Conservation (phyloP, 1,140 invertebrate species). For the Sitodiplosis mosellana region DNA sequence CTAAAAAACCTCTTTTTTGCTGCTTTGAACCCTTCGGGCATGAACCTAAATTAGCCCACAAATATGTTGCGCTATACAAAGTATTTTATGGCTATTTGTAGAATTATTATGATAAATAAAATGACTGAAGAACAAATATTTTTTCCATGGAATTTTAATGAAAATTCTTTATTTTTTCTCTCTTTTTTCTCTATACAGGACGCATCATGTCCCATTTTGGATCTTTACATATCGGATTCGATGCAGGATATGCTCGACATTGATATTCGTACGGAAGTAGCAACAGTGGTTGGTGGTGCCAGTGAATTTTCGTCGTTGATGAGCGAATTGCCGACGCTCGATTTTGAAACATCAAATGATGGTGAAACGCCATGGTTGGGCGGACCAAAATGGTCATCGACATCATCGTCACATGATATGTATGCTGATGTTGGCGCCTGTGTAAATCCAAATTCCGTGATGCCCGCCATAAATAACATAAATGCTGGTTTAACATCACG, state of each 20-base stretch:
- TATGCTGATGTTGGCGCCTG: conserved; percentile 49
- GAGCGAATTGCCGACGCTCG: conserved; percentile 43
- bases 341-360: conserved; percentile 39
- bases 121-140: too few relatives aligned
- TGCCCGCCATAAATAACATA: background rate
- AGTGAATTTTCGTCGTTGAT: conserved; percentile 32
- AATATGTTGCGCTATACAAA: too few relatives aligned
- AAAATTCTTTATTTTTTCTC: too few relatives aligned
- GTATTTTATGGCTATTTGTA: too few relatives aligned
- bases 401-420: conserved; percentile 35
- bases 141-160: too few relatives aligned
- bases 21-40: too few relatives aligned
- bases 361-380: conserved; percentile 32
- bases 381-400: conserved; percentile 40
- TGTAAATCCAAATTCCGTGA: conserved; percentile 58
- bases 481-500: conserved; percentile 30
- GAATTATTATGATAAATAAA: too few relatives aligned
- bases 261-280: conserved; percentile 65
- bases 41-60: too few relatives aligned
- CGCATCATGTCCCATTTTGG: conserved; percentile 31
- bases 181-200: conserved; percentile 22
- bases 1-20: too few relatives aligned
- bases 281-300: conserved; percentile 47
- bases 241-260: conserved; percentile 62
- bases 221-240: conserved; percentile 41